Conservation (phyloP, 53 echinoderm and acorn worm genomes). For the Patiria pectinifera region DNA sequence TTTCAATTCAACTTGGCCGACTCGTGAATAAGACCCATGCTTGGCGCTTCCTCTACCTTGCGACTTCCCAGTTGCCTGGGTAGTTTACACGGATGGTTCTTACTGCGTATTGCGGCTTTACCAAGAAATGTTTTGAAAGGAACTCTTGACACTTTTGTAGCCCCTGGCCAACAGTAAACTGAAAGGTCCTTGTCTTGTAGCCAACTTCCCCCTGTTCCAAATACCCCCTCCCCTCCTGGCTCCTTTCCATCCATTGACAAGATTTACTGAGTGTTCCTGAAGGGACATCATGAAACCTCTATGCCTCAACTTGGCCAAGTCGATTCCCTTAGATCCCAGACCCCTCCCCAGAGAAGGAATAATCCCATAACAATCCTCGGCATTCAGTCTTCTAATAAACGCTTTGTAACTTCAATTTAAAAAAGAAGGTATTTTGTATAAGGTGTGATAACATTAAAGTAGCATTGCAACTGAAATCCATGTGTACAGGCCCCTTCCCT, state of each 20-base stretch:
- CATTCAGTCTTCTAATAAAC: too few species aligned
- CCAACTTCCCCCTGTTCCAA: background rate
- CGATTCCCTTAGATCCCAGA: background rate
- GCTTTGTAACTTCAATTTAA: too few species aligned
- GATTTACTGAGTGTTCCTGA: background rate
- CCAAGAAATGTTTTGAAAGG: background rate
- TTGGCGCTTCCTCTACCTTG: too few species aligned
- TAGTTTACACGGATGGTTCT: background rate
- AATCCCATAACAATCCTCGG: too few species aligned
- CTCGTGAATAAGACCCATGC: too few species aligned
- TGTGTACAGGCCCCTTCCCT: too few species aligned
- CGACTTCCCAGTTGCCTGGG: background rate
- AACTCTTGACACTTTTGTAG: background rate
- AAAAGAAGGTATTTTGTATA: too few species aligned
- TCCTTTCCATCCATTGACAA: background rate
- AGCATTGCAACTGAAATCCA: too few species aligned
- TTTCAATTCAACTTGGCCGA: too few species aligned
- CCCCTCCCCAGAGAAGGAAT: background rate
- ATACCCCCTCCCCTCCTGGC: background rate
- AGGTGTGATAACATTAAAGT: too few species aligned
- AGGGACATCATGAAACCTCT: background rate
- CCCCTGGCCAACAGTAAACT: background rate
- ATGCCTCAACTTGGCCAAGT: background rate
- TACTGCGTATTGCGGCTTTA: background rate
- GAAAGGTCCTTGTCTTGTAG: background rate